Conservation (phyloP, 2,888 invertebrate genomes). For the Protodeltote pygarga region DNA sequence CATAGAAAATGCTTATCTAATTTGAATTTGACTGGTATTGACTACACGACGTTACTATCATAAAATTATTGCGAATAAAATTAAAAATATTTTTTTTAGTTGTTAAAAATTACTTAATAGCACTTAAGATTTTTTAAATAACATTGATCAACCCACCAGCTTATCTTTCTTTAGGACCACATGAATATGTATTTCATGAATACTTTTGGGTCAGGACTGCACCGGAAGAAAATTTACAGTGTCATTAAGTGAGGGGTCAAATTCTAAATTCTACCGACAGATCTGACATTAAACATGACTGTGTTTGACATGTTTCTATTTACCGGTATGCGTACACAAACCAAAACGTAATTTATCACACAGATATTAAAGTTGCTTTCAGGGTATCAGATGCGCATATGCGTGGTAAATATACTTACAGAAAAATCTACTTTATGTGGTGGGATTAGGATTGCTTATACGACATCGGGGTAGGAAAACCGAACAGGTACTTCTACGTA, state of each 20-base stretch:
- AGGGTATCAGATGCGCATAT: conserved; percentile 29
- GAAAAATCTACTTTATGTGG: conserved; percentile 58
- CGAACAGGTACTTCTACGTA: conserved; percentile 57
- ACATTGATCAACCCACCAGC: too few species aligned
- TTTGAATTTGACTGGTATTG: too few species aligned
- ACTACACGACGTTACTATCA: too few species aligned
- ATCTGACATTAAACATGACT: conserved; percentile 61
- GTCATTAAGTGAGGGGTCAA: conserved; percentile 57
- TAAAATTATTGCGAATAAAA: too few species aligned
- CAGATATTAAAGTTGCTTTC: conserved; percentile 55
- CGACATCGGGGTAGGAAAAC: conserved; percentile 42
- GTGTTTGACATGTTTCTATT: conserved; percentile 67
- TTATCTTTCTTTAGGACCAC: too few species aligned
- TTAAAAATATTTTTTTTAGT: too few species aligned
- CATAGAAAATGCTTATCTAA: too few species aligned
- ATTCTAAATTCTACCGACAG: conserved; percentile 64
- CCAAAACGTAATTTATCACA: conserved; percentile 53
- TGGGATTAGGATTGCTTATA: conserved; percentile 62
- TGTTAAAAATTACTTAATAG: too few species aligned
- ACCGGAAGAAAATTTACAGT: conserved; percentile 40
- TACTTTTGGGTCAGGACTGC: conserved; percentile 22
- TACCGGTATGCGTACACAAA: conserved; percentile 44
- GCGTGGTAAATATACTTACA: conserved; percentile 33
- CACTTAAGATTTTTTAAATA: too few species aligned
- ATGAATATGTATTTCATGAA: too few species aligned